Base-by-base conservation (phyloP, 1,140 invertebrate species). In the Brachionus plicatilis region DNA sequence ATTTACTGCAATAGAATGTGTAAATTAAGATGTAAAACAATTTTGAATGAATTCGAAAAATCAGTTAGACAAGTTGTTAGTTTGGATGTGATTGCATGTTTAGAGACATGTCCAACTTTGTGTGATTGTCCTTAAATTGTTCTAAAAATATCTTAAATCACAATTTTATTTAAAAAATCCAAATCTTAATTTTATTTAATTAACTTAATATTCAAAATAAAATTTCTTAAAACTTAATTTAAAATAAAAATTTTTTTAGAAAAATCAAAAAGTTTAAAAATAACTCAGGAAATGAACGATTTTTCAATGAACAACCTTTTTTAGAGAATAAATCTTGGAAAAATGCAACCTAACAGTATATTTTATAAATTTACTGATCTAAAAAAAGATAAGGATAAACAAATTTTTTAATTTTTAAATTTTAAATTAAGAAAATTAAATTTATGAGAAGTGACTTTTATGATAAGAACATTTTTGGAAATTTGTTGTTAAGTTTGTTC, bases 1-100 rank as follows among this genome's bases (percentile, higher is more conserved):
- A 65, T 82, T 14, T 82, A 82, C 27, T 82, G 79, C 24, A 41
- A 82, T 68, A 12, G 79, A 82, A 82, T 82, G 79, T 82, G 79
- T 65, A 82, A 82, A 17, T 5, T 65, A 20, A 65, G 14, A 47
- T 82, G 79, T 20, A 68, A 65, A 68, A 24, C 24, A 17, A 60
- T 82, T 65, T 45, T 82, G 14, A 6, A 43, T 24, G 53, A 82
- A 50, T 76, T 27, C 50, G 50, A 82, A 65, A 68, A 43, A 41
- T 82, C 79, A 43, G 41, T 68, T 17, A 60, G 79, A 82, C 33
- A 41, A 66, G 17, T 68, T 33, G 53, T 68, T 11, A 47, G 60
- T 47, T 45, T 47, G 33, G 79, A 82, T 45, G 41, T 82, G 20
- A n/a, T 82, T 43, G 79, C 79, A 37, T 82, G 79, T 82, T 12